Conservation (phyloP, 2,113 vertebrate species). For the Leptodactylus fuscus region DNA sequence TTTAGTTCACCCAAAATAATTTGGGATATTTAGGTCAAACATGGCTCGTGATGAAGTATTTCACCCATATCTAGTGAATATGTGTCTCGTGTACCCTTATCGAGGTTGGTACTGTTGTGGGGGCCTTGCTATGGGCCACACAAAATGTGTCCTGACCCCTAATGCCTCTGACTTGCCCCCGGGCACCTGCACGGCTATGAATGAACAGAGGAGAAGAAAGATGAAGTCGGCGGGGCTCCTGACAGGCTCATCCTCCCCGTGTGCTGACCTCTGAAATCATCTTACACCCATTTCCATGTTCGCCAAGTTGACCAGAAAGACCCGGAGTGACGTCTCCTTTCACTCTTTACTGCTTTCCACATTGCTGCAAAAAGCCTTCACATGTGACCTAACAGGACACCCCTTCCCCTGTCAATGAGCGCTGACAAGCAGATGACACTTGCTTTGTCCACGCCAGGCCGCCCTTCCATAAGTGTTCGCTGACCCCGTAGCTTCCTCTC, state of each 20-base stretch:
- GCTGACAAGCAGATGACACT: conserved; percentile 55
- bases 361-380: conserved; percentile 29
- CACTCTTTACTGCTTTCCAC: neutral
- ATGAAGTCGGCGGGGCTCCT: neutral
- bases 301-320: conserved; percentile 51
- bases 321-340: conserved; percentile 41
- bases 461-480: conserved; percentile 47
- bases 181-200: neutral
- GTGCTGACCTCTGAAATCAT: conserved; percentile 45
- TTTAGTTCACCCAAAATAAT: too few species aligned
- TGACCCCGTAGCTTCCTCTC: conserved; percentile 58
- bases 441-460: conserved; percentile 27
- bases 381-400: conserved; percentile 52
- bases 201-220: neutral
- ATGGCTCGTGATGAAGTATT: too few species aligned
- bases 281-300: conserved; percentile 60
- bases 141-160: too few species aligned
- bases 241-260: neutral
- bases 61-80: too few species aligned
- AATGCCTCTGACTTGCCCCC: neutral
- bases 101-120: too few species aligned
- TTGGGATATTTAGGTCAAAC: too few species aligned
- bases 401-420: conserved; percentile 42
- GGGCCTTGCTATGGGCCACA: too few species aligned
- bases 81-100: too few species aligned